A percentile compares a stretch with the other conserved stretches of the same genome.
phyloP scores from a whole-genome alignment of 2,113 vertebrate species.

The Alosa alosa region DNA sequence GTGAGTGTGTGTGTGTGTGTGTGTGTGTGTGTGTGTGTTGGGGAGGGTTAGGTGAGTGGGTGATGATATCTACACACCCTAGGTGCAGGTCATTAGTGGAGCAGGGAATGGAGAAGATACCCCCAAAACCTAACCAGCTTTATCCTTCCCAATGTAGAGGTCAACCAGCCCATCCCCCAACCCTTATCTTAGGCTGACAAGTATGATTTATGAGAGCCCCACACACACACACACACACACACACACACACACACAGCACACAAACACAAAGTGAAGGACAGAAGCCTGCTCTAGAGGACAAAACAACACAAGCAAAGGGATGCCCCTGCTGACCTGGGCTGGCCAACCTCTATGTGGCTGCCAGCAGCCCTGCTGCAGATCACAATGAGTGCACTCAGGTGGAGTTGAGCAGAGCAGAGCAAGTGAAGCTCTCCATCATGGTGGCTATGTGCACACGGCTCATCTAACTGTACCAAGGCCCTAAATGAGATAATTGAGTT shows the following conservation, averaged over 20 bases:
- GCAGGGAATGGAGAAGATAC: background rate
- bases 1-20: conserved; percentile 5
- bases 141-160: background rate
- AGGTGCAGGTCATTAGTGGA: background rate
- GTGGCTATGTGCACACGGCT: background rate
- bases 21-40: conserved; percentile 6
- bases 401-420: background rate
- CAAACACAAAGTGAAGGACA: background rate
- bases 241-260: background rate
- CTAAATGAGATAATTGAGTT: background rate
- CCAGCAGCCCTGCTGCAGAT: background rate
- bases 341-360: background rate
- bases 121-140: background rate
- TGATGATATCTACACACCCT: background rate
- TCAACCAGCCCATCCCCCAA: background rate
- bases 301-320: background rate
- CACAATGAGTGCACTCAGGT: background rate
- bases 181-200: background rate
- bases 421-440: background rate
- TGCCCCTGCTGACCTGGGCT: background rate
- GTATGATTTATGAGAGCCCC: background rate
- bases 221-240: background rate
- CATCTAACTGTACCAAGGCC: background rate
- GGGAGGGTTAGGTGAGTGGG: background rate
- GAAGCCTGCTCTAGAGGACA: background rate